Evolutionary conservation across 2,113 vertebrate genomes (phyloP), one percentile per base, ranked within the genome.

Genomic region (Hippocampus guttulatus): DNA sequence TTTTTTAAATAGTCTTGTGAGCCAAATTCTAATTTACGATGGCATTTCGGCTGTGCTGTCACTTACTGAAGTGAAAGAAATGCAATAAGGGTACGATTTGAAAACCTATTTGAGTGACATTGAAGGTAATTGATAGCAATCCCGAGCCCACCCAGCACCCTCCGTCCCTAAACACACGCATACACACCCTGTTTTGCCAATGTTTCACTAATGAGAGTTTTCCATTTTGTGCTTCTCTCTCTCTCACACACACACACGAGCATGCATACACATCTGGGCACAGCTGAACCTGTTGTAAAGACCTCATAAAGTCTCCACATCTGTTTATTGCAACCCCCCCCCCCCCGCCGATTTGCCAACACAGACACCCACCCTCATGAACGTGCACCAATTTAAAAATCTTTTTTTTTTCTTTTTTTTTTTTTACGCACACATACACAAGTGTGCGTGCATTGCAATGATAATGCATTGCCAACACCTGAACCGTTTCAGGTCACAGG

Each of bases 241-340:
- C 68, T 52, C 25, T 16, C 54, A 6, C 70, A 60, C 65, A 60
- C 65, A 64, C 21, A 68, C 70, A 73, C 43, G n/a, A 30, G 57
- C 61, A 43, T 51, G 60, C 76, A 51, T 68, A 58, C 54, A 47
- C 83, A 38, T 63, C 23, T 38, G 73, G 72, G 75, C 67, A 77
- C 66, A 1, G 25, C 78, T 79, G 75, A 88, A 87, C 85, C 83
- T 87, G 86, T 85, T 81, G 80, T 87, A 84, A 85, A 85, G 82
- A 87, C 72, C 83, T 84, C 83, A 79, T 90, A 90, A 91, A 90
- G 79, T 40, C 67, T 75, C 82, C 51, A 90, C 84, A 89, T 88
- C 86, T 90, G 86, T 84, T 90, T 81, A 85, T 80, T 79, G 69
- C 81, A 64, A 84, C 45, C 65, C 33, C 33, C 33, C 33, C 33